Base-by-base conservation (phyloP, 2,888 invertebrate species). In the Antheraea assamensis region DNA sequence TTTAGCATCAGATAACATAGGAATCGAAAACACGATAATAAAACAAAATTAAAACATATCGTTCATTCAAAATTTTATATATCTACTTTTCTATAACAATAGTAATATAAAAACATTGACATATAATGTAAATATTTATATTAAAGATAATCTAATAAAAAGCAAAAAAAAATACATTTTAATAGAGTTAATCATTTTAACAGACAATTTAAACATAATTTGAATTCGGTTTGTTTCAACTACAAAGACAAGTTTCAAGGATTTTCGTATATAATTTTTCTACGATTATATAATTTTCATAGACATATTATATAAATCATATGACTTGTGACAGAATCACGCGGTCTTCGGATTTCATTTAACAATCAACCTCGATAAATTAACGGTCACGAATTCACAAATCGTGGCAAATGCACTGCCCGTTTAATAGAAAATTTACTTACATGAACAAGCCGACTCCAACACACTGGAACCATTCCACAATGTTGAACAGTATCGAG, bases 381-480 rank as follows among this genome's bases (percentile, higher is more conserved):
- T 27, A 27, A 15, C 17, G 3, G 3, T 27, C 17, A 27, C 27
- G 3, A 30, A 61, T 61, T 27, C 27, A 1, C 15, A 30, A 27
- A 61, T 27, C 52, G 17, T 24, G 17, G n/a, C n/a, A n/a, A n/a
- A n/a, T n/a, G n/a, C n/a, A n/a, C n/a, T n/a, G n/a, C n/a, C n/a
- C n/a, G n/a, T n/a, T n/a, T 27, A 64, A 30, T 30, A 64, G 13
- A 58, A 24, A 58, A n/a, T 4, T 64, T 78, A 94, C 94, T 94
- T 82, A 94, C 94, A 89, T 92, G 86, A 90, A 91, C 88, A 88
- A 90, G 85, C 88, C 85, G 85, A 84, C 87, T 86, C 87, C 88
- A 88, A 88, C 88, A 89, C 91, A 86, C 93, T 89, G 92, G 90
- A 91, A 94, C 90, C 94, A 94, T 94, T 93, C 93, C 94, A 93